Evolutionary conservation across 2,888 invertebrate species (phyloP).

Genomic region (Microplitis deprimator): DNA sequence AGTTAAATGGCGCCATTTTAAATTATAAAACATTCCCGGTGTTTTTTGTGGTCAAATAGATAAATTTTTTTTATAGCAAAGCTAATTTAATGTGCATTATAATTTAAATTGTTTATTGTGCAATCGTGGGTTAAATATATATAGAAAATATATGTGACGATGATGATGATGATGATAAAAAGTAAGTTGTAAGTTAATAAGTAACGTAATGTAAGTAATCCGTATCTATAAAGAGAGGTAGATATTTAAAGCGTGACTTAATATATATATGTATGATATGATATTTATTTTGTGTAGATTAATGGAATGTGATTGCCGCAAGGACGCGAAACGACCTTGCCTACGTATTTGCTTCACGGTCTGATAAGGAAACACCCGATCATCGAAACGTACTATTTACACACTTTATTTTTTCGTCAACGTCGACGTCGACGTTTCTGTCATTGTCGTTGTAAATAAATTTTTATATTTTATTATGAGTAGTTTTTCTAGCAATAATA

Average conservation of each 20-base stretch:
- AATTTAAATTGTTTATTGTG: background rate
- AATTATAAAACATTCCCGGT: background rate
- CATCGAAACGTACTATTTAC: background rate
- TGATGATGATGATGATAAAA: background rate
- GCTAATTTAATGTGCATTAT: too few relatives aligned
- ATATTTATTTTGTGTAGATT: background rate
- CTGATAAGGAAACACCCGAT: conserved; percentile 52
- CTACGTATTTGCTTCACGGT: conserved; percentile 46
- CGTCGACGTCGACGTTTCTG: too few relatives aligned
- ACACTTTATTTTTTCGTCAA: background rate
- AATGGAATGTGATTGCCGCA: background rate
- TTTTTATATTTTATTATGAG: too few relatives aligned
- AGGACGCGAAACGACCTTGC: conserved; percentile 59
- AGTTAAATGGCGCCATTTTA: conserved; percentile 31
- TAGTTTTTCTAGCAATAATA: background rate
- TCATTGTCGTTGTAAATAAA: too few relatives aligned
- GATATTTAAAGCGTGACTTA: background rate
- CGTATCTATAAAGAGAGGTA: background rate
- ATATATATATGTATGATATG: background rate
- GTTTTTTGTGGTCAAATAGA: conserved; percentile 17
- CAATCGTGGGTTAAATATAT: background rate
- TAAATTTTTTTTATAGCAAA: background rate
- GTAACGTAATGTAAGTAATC: background rate
- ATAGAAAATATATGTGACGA: background rate
- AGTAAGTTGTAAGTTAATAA: background rate